Conservation (phyloP, 1,140 invertebrate species). For the Bombus ignitus region DNA sequence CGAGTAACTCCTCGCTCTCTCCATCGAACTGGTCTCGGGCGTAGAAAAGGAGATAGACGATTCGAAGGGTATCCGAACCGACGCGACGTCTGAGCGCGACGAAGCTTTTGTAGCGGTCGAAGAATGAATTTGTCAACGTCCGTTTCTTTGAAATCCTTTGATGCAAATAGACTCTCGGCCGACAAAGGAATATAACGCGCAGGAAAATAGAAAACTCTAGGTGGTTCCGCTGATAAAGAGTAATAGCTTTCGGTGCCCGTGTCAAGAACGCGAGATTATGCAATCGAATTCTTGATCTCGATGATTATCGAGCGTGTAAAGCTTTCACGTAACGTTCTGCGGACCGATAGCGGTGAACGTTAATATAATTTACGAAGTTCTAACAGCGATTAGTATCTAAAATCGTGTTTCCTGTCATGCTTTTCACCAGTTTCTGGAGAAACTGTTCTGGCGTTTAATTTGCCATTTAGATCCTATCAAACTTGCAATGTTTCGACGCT, state of each 20-base stretch:
- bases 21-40: background rate
- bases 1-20: slow-evolving; percentile 52
- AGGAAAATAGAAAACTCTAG: slow-evolving; percentile 9
- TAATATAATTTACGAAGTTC: background rate
- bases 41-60: slow-evolving; percentile 9
- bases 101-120: slow-evolving; percentile 30
- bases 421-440: no score
- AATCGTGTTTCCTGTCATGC: background rate
- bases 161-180: slow-evolving; percentile 8
- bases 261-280: slow-evolving; percentile 2
- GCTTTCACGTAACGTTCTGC: background rate
- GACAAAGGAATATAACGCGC: background rate
- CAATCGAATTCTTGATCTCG: slow-evolving; percentile 25
- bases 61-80: background rate
- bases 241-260: slow-evolving; percentile 18
- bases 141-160: background rate
- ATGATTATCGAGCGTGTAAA: slow-evolving; percentile 28
- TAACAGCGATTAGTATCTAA: background rate
- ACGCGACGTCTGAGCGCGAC: background rate
- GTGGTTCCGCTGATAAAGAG: background rate
- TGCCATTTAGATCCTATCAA: background rate
- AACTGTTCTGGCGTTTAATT: background rate
- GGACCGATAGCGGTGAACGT: background rate
- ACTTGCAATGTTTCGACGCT: background rate
- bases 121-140: slow-evolving; percentile 52